phyloP scores from a whole-genome alignment of 2,797 vertebrate genomes.

The Hippoglossus hippoglossus region DNA sequence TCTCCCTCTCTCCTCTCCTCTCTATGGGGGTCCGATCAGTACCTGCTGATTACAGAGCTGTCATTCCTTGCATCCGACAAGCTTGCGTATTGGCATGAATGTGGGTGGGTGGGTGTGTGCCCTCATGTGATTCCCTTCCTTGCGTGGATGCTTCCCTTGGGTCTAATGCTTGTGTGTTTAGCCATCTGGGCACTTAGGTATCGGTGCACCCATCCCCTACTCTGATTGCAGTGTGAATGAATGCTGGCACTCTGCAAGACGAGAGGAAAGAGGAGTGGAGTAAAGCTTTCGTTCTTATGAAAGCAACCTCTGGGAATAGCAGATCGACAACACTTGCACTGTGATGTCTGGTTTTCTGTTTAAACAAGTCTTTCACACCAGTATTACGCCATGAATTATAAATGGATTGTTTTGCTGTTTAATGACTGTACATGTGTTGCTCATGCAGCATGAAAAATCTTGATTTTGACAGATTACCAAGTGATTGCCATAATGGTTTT shows the following conservation, averaged over 20 bases:
- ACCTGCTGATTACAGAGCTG: slow-evolving; percentile 78
- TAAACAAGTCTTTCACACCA: slow-evolving; percentile 38
- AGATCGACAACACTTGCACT: slow-evolving; percentile 16
- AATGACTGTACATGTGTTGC: slow-evolving; percentile 43
- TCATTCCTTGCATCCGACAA: slow-evolving; percentile 58
- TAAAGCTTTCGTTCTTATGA: slow-evolving; percentile 46
- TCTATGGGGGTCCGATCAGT: slow-evolving; percentile 60
- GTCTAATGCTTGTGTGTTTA: slow-evolving; percentile 48
- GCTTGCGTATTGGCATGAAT: slow-evolving; percentile 64
- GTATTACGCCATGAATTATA: slow-evolving; percentile 43
- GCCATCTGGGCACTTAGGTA: slow-evolving; percentile 55
- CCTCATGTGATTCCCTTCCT: slow-evolving; percentile 35
- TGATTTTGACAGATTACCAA: slow-evolving; percentile 45
- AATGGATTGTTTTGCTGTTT: slow-evolving; percentile 43
- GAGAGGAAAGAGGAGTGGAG: slow-evolving; percentile 10
- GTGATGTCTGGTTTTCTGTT: slow-evolving; percentile 38
- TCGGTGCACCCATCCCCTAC: slow-evolving; percentile 34
- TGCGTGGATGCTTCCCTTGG: slow-evolving; percentile 41
- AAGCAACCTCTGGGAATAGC: slow-evolving; percentile 29
- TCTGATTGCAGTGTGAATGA: slow-evolving; percentile 58
- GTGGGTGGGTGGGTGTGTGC: slow-evolving; percentile 37
- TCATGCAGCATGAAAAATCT: slow-evolving; percentile 10
- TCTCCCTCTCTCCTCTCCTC: background rate
- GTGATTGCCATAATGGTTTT: slow-evolving; percentile 16
- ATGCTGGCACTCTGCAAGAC: slow-evolving; percentile 18